Base-by-base conservation (phyloP, 2,888 invertebrate species). In the Eretmocerus hayati region DNA sequence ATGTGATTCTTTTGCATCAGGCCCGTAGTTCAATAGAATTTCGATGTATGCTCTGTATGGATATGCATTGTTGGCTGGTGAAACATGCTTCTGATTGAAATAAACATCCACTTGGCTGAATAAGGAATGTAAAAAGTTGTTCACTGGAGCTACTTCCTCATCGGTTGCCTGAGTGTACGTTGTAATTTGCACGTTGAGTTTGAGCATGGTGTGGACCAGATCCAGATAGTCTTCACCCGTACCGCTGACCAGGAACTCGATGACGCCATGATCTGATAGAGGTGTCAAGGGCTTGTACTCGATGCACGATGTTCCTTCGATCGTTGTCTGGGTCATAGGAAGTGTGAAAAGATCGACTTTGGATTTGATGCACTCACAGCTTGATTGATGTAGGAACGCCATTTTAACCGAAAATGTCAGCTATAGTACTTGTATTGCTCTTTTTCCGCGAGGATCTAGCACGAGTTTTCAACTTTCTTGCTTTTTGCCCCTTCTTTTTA, bases 151-250 rank as follows among this genome's bases (percentile, higher is more conserved):
- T 15, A 35, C 15, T 35, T 35, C 19, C 8, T n/a, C n/a, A n/a
- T n/a, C n/a, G n/a, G n/a, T n/a, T n/a, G n/a, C n/a, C n/a, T n/a
- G n/a, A n/a, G n/a, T n/a, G n/a, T n/a, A n/a, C n/a, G n/a, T n/a
- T n/a, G n/a, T n/a, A n/a, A n/a, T n/a, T n/a, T n/a, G n/a, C 13
- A 16, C 19, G 8, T 39, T 8, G 4, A 46, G 18, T 5, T 39
- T 22, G 18, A 60, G 26, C 47, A 59, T 42, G 5, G 58, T 60
- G 43, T 61, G 56, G 2, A 59, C 51, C 11, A 59, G 37, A 50
- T 63, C 60, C 2, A 59, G 30, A 36, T 60, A 60, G 33, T 62
- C 58, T 19, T 60, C 60, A 9, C 57, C 50, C n/a, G n/a, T n/a
- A n/a, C n/a, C n/a, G n/a, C n/a, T n/a, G n/a, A n/a, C n/a, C n/a